Evolutionary conservation across 2,113 vertebrate genomes (phyloP), one percentile per base, ranked within the genome.

Genomic region (Brachyhypopomus gauderio): DNA sequence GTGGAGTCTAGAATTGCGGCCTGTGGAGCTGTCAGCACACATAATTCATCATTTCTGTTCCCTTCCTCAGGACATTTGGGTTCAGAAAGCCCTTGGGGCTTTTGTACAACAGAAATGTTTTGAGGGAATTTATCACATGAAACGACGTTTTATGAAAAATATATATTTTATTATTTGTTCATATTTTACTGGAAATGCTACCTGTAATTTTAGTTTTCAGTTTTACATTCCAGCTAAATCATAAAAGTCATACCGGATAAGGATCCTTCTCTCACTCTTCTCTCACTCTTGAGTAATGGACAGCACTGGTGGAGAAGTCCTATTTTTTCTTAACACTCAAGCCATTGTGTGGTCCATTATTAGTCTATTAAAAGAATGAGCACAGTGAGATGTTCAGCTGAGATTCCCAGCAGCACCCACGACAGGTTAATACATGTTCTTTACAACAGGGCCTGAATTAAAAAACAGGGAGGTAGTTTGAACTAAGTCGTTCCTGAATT

Each of bases 1-100:
- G 66, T 5, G 11, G 58, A 79, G 62, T 79, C 67, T 45, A 41
- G 41, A 22, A 66, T 71, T 52, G n/a, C 55, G 36, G 55, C 38
- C 19, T 38, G 38, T 9, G 3, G 38, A 27, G 34, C 4, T 12
- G 36, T 59, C 36, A 38, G 23, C 4, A 55, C 55, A 60, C 77
- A 41, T 71, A 56, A 78, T 78, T 78, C 30, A 70, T 79, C 34
- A 60, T 79, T 72, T 62, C 72, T 56, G 5, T 41, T 45, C 19
- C 27, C 20, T 27, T 59, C 27, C 72, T 41, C 20, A 41, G 66
- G 66, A 70, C 34, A 70, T 70, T 34, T 70, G 66, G 66, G 38
- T 59, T 30, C 16, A 36, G 52, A 34, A 27, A n/a, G 20, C 16
- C 19, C 55, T 12, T 16, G 7, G 7, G 55, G 25, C 23, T 20